phyloP scores from a whole-genome alignment of 2,113 vertebrate species.

The Martes martes region DNA sequence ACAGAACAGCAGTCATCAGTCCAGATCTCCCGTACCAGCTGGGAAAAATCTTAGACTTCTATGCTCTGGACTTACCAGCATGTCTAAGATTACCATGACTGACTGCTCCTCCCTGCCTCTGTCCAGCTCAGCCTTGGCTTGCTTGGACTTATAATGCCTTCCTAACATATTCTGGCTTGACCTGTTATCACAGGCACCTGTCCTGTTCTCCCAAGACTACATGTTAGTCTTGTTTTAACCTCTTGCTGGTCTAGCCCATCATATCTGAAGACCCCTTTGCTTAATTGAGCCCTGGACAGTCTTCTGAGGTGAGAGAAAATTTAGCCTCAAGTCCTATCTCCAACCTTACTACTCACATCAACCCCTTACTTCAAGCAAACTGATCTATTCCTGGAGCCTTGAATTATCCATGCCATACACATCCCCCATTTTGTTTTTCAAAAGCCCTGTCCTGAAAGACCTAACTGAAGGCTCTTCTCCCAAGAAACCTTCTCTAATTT shows the following conservation, averaged over 20 bases:
- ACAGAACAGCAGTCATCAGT: not conserved
- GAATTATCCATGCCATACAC: not conserved
- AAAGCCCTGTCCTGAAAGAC: not conserved
- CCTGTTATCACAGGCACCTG: not conserved
- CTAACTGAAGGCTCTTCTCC: not conserved
- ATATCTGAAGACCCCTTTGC: not conserved
- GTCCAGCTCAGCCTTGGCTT: not conserved
- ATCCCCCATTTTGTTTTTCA: not conserved
- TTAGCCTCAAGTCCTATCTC: not conserved
- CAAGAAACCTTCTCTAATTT: not conserved
- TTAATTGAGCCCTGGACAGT: not conserved
- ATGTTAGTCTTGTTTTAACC: not conserved
- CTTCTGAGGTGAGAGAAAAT: not conserved
- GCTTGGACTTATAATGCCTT: not conserved
- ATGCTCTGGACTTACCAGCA: not conserved
- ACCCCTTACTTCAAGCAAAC: not conserved
- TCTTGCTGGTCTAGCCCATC: not conserved
- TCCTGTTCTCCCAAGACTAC: not conserved
- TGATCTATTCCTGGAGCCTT: not conserved
- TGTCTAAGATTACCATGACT: not conserved
- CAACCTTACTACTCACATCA: not conserved
- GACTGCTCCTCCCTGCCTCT: not conserved
- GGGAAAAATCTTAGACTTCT: not conserved
- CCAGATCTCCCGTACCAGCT: not conserved
- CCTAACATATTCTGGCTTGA: not conserved